Percentiles rank a stretch among this genome's conserved stretches.
phyloP scores from a whole-genome alignment of 1,140 invertebrate genomes.

The Elysia chlorotica region DNA sequence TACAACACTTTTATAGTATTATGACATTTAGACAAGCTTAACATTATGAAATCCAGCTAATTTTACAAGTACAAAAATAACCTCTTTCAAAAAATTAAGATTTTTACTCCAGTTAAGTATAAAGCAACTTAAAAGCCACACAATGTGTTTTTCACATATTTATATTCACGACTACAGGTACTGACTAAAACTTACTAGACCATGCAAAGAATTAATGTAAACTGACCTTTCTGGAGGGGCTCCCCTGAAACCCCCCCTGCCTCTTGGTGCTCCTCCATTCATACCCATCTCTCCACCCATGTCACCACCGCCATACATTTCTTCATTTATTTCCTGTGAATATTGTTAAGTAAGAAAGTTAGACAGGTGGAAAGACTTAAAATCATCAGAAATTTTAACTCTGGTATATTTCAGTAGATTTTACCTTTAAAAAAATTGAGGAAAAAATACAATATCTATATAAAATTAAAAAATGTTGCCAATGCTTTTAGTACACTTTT shows the following conservation, averaged over 20 bases:
- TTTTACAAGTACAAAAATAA: no score
- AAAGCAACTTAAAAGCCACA: not conserved
- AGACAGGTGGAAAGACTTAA: no score
- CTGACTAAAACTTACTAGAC: no score
- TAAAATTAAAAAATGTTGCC: not conserved
- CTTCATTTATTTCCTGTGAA: conserved; percentile 12
- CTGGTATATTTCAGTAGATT: not conserved
- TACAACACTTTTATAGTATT: no score
- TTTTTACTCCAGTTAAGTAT: no score
- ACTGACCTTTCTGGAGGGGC: conserved; percentile 19
- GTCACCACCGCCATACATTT: conserved; percentile 21
- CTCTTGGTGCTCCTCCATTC: conserved; percentile 5
- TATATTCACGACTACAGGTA: no score
- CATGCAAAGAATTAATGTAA: no score
- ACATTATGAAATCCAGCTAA: no score
- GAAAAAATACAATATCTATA: not conserved
- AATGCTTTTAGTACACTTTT: not conserved
- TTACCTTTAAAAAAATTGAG: not conserved
- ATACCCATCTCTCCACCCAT: conserved; percentile 5
- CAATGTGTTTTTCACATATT: not conserved
- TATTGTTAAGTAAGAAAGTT: not conserved
- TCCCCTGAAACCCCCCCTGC: conserved; percentile 14
- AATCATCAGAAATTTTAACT: not conserved
- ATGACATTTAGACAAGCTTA: no score
- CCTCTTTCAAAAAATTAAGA: no score